phyloP scores from a whole-genome alignment of 2,113 vertebrate genomes.

The Lamprotornis superbus region DNA sequence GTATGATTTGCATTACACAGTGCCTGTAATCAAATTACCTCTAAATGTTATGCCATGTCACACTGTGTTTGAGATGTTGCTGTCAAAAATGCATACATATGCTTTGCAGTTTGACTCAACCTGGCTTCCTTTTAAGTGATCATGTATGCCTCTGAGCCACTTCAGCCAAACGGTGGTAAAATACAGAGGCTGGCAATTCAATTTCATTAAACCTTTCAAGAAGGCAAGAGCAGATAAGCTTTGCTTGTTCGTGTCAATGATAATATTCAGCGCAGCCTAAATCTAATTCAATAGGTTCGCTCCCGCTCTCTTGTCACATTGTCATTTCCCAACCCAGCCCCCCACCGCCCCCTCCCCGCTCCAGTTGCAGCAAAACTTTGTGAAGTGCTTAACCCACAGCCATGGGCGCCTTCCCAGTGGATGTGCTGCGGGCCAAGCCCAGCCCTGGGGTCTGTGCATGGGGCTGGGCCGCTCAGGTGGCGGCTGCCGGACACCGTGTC shows the following conservation, averaged over 20 bases:
- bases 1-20: slow-evolving; percentile 60
- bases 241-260: slow-evolving; percentile 56
- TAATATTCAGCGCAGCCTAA: slow-evolving; percentile 66
- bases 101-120: slow-evolving; percentile 47
- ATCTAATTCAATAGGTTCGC: slow-evolving; percentile 56
- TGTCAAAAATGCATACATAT: slow-evolving; percentile 25
- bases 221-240: slow-evolving; percentile 69
- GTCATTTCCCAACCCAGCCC: slow-evolving; percentile 41
- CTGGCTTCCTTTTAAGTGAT: slow-evolving; percentile 42
- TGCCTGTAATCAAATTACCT: slow-evolving; percentile 66
- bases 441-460: not conserved
- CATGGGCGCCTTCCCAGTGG: not conserved
- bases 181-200: slow-evolving; percentile 64
- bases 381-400: slow-evolving; percentile 34
- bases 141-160: slow-evolving; percentile 43
- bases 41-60: slow-evolving; percentile 45
- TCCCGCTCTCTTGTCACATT: slow-evolving; percentile 13
- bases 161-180: slow-evolving; percentile 68
- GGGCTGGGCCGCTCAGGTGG: slow-evolving; percentile 66
- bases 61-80: slow-evolving; percentile 46
- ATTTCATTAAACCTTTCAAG: slow-evolving; percentile 70
- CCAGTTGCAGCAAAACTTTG: slow-evolving; percentile 65
- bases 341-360: not conserved
- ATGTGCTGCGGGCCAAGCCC: not conserved
- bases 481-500: slow-evolving; percentile 72